Evolutionary conservation across 2,113 vertebrate genomes (phyloP), one percentile per base, ranked within the genome.

Genomic region (Atherinomorus stipes): DNA sequence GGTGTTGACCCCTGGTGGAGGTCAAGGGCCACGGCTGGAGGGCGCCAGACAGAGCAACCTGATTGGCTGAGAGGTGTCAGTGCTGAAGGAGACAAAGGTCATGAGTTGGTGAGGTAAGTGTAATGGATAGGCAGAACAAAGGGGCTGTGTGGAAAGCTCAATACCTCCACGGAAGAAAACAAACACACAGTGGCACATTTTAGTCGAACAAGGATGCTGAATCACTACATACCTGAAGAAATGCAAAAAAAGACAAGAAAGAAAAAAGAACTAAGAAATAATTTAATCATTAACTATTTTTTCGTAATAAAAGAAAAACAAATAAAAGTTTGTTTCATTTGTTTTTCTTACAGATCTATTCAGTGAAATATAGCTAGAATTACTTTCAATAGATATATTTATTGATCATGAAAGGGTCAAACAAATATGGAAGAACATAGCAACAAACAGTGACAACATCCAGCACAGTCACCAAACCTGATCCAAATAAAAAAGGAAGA

Each of bases 1-100:
- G 88, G 86, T 83, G 76, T 89, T 88, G 87, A 90, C 87, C 88
- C 78, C 51, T 58, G 62, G 67, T 38, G 0, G 64, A 75, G 89
- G 90, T 89, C 90, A 91, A 90, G 90, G 85, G 84, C 78, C 82
- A 53, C 16, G 67, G 79, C 81, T 74, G 51, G 37, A 80, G 87
- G 83, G 81, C 38, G 28, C 58, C 85, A 91, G 89, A 90, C 71
- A 18, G 68, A 40, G 49, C 59, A 51, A 31, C 22, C 61, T 8
- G 23, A 91, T 87, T 92, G 88, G 81, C 61, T 44, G 58, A 86
- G 72, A 81, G 72, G 70, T 80, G 78, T 78, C 75, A 56, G 65
- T 22, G 74, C 34, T 68, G 64, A 86, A 75, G 79, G 67, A 80
- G 72, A 80, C 83, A 82, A 83, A 82, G 89, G 86, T 85, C 75